phyloP scores from a whole-genome alignment of 2,113 vertebrate genomes.

The Chaetura pelagica region DNA sequence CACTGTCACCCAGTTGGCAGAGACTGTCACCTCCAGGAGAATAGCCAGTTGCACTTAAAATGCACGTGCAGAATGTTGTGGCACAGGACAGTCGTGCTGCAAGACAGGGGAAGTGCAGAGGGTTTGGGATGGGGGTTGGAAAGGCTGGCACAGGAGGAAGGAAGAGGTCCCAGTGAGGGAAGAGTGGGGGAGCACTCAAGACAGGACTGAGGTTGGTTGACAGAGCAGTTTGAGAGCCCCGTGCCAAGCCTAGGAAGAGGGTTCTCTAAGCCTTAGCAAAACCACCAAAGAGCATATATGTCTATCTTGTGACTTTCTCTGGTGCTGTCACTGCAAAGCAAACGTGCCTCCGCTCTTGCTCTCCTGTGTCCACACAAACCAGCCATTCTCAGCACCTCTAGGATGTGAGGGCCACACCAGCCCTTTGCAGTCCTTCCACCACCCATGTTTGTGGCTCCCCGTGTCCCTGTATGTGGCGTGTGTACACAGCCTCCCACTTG shows the following conservation, averaged over 20 bases:
- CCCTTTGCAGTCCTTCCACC: not conserved
- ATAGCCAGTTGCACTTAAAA: not conserved
- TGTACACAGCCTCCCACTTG: accelerated
- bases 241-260: not conserved
- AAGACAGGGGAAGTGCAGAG: accelerated
- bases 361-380: not conserved
- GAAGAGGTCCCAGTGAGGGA: not conserved
- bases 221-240: accelerated
- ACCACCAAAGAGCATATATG: not conserved
- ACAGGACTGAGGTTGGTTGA: not conserved
- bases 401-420: not conserved
- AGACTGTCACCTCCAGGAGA: not conserved
- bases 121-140: not conserved
- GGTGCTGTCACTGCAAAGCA: not conserved
- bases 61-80: not conserved
- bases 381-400: slow-evolving; percentile 12
- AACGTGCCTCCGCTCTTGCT: not conserved
- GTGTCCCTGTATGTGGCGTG: not conserved
- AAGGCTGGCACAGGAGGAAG: not conserved
- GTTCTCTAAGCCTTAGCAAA: not conserved
- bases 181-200: not conserved
- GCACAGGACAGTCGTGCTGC: accelerated
- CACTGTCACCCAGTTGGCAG: not conserved
- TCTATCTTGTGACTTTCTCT: not conserved
- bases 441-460: accelerated